Percentiles rank a stretch among this genome's conserved stretches.
phyloP scores from a whole-genome alignment of 2,797 vertebrate genomes.

The Macropus fuliginosus region DNA sequence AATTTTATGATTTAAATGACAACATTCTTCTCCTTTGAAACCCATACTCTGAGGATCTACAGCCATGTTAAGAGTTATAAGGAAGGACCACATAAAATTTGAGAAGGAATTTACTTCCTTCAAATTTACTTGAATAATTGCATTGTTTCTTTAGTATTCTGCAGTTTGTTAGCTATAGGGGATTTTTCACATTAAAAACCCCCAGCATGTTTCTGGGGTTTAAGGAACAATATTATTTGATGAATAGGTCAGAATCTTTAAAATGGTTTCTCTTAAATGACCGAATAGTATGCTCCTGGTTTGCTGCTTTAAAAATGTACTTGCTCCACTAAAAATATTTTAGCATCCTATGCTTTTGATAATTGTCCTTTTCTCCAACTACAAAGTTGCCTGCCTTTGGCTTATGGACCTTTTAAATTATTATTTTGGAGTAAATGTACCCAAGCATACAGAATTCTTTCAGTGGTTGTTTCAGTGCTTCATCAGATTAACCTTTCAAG shows the following conservation, averaged over 20 bases:
- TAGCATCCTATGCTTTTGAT: neutral
- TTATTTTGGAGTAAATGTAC: constrained; percentile 7
- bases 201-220: neutral
- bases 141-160: neutral
- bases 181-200: neutral
- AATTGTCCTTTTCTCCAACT: neutral
- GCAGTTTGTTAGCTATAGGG: neutral
- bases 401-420: constrained; percentile 14
- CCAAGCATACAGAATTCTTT: constrained; percentile 18
- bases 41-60: neutral
- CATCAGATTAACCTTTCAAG: constrained; percentile 10
- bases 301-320: neutral
- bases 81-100: constrained; percentile 8
- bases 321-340: constrained; percentile 1
- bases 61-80: neutral
- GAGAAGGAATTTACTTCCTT: constrained; percentile 16
- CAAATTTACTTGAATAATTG: neutral
- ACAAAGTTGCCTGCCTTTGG: constrained; percentile 21
- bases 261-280: neutral
- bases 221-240: neutral
- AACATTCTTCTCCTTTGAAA: neutral
- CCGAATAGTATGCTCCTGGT: neutral
- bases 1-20: constrained; percentile 23
- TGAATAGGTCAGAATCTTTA: neutral
- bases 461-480: constrained; percentile 13